Conservation (phyloP, 1,140 invertebrate genomes). For the Oryzaephilus surinamensis region DNA sequence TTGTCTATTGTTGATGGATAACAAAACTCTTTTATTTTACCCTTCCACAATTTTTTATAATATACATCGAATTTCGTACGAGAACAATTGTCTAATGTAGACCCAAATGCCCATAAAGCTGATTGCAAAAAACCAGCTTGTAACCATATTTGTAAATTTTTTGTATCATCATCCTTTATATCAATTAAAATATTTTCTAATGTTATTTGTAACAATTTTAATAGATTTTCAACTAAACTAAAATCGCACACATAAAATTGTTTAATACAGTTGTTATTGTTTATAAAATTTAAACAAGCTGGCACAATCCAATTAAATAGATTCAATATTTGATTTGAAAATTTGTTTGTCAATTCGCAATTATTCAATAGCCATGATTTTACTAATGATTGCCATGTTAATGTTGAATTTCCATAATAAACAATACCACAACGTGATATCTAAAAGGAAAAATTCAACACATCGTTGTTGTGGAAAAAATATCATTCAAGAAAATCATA, state of each 20-base stretch:
- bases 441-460: no score
- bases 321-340: conserved; percentile 47
- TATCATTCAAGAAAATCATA: no score
- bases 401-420: conserved; percentile 66
- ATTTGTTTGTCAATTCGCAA: conserved; percentile 50
- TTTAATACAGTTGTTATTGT: no score
- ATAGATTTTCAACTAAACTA: no score
- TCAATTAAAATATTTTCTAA: conserved; percentile 68
- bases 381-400: conserved; percentile 57
- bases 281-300: conserved; percentile 52
- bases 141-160: conserved; percentile 55
- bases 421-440: conserved; percentile 82
- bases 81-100: conserved; percentile 58
- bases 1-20: conserved; percentile 54
- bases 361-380: conserved; percentile 64
- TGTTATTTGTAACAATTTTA: no score
- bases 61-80: conserved; percentile 64
- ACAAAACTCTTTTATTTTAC: conserved; percentile 46
- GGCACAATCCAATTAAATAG: conserved; percentile 69
- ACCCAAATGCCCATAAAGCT: conserved; percentile 71
- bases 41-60: conserved; percentile 45
- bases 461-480: no score
- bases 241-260: no score
- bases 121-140: conserved; percentile 67
- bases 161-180: conserved; percentile 47